These are phyloP conservation scores for Anabacerthia variegaticeps DNA, from an alignment of 2,797 vertebrate genomes.

Conservation along the genomic window DNA sequence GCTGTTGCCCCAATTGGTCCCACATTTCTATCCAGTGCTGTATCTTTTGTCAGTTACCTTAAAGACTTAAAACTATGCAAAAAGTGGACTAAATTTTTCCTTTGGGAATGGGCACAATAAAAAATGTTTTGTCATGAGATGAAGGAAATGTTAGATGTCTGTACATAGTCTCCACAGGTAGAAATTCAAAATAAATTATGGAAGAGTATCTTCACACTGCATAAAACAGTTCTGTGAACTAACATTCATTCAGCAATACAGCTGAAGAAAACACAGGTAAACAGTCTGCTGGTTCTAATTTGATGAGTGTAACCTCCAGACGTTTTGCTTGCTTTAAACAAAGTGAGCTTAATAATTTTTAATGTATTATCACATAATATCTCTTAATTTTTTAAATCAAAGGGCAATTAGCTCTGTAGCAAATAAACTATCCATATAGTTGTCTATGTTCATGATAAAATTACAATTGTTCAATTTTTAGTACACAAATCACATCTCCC, in stretches of 20 bases:
- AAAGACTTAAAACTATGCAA: neutral
- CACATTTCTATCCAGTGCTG: neutral
- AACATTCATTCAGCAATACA: neutral
- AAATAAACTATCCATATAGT: neutral
- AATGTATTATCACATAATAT: neutral
- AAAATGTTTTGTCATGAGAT: neutral
- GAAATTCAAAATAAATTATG: neutral
- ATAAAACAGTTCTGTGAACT: neutral
- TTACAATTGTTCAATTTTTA: neutral
- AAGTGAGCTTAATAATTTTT: neutral
- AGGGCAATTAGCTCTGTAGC: neutral
- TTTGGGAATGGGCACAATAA: neutral
- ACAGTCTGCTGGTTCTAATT: neutral
- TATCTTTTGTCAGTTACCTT: neutral
- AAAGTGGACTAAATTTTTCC: neutral
- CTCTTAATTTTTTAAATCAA: neutral
- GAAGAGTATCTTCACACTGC: neutral
- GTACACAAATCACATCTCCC: neutral
- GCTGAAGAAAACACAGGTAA: neutral
- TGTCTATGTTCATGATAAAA: neutral
- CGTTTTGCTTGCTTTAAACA: neutral
- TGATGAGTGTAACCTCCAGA: neutral
- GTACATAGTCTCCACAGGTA: neutral
- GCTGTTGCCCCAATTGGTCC: neutral
- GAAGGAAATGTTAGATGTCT: neutral